Evolutionary conservation across 2,113 vertebrate species (phyloP), one percentile per base, ranked within the genome.

Genomic region (Petaurus breviceps): DNA sequence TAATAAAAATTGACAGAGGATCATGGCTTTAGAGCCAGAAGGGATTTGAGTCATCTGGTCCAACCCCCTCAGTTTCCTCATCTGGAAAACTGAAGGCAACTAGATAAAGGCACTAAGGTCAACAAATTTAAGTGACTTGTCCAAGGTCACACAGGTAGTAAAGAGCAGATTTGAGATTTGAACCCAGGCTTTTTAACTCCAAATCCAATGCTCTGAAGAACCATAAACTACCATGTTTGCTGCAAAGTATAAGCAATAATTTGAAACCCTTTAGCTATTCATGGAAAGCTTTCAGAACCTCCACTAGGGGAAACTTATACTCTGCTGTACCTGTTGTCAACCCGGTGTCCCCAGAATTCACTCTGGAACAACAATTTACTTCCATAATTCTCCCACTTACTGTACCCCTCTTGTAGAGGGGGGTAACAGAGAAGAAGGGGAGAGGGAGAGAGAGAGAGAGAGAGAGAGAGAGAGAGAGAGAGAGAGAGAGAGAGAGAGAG

Each of bases 241-340:
- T 93, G 49, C 43, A 94, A 68, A 37, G 54, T 92, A 94, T 53
- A 31, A 94, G 5, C 6, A 6, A 31, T 92, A 43, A 31, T 91
- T 94, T 3, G 53, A 50, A 50, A 25, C 3, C 91, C 77, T 94
- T 93, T 46, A 47, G 5, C 1, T 37, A 1, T 46, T 61, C 31
- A 31, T 51, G 11, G 25, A 31, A 89, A 47, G 61, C 53, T 94
- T 91, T 50, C n/a, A 93, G 89, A 95, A 93, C 53, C 26, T 92
- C 47, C 46, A 2, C 31, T 52, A 90, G 43, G 91, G 43, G 46
- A 37, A 61, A 54, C 3, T n/a, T 90, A 57, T 9, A 14, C 31
- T 90, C 57, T 53, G 57, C 1, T 22, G 14, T 3, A 3, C 49
- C 25, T 68, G 61, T 37, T 37, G 3, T 68, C 61, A 2, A 90